phyloP scores from a whole-genome alignment of 2,797 vertebrate genomes.

The Characodon lateralis region DNA sequence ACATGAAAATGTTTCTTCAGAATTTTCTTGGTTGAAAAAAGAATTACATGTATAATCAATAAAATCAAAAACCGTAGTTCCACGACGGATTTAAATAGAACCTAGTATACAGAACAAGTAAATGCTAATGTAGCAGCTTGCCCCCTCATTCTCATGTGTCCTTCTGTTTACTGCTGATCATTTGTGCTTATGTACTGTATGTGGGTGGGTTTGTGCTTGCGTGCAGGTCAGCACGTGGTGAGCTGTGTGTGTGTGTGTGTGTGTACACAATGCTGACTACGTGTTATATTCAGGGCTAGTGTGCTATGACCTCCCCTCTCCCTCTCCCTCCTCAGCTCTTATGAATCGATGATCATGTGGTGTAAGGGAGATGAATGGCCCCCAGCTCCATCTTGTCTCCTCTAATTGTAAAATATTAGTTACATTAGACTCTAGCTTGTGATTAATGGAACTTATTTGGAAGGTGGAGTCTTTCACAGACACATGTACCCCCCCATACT shows the following conservation, averaged over 20 bases:
- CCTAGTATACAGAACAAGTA: slow-evolving; percentile 27
- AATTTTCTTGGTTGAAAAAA: background rate
- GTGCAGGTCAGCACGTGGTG: slow-evolving; percentile 17
- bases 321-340: slow-evolving; percentile 90
- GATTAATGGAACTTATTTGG: slow-evolving; percentile 99
- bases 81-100: slow-evolving; percentile 13
- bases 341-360: slow-evolving; percentile 99
- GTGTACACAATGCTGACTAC: slow-evolving; percentile 35
- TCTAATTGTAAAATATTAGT: slow-evolving; percentile 99
- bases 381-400: slow-evolving; percentile 98
- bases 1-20: background rate
- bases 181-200: slow-evolving; percentile 37
- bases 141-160: slow-evolving; percentile 47
- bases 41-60: background rate
- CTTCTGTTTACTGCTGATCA: slow-evolving; percentile 54
- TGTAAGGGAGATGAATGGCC: slow-evolving; percentile 99
- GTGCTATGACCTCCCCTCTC: slow-evolving; percentile 46
- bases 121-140: slow-evolving; percentile 58
- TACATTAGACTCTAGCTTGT: slow-evolving; percentile 99
- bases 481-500: slow-evolving; percentile 64
- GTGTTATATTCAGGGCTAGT: slow-evolving; percentile 63
- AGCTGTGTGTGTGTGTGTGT: slow-evolving; percentile 30
- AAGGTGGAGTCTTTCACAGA: slow-evolving; percentile 87
- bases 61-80: background rate
- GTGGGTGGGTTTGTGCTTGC: slow-evolving; percentile 35